phyloP scores from a whole-genome alignment of 1,140 invertebrate species.

The Ceratitis capitata region DNA sequence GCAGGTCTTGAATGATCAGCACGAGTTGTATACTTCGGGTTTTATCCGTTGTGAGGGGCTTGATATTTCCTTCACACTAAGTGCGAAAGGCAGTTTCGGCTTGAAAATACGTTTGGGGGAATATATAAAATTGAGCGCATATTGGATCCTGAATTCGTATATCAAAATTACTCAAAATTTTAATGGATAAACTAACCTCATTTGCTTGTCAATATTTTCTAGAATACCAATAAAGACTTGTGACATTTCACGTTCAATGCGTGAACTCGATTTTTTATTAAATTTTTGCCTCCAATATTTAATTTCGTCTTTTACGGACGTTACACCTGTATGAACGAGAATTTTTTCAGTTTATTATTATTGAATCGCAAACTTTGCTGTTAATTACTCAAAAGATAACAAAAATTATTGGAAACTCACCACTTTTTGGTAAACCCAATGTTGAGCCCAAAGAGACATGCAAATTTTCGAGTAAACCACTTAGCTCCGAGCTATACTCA shows the following conservation, averaged over 20 bases:
- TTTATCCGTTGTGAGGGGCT: no score
- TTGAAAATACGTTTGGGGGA: no score
- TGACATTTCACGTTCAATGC: conserved; percentile 62
- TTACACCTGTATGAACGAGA: conserved; percentile 49
- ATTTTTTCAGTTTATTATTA: background rate
- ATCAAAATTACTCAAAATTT: no score
- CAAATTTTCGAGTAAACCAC: conserved; percentile 59
- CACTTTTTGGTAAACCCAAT: conserved; percentile 61
- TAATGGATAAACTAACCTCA: no score
- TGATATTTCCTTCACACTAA: no score
- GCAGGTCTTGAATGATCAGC: no score
- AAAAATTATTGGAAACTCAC: conserved; percentile 45
- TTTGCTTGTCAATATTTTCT: conserved; percentile 62
- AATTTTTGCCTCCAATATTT: conserved; percentile 65
- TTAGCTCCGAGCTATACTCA: conserved; percentile 60
- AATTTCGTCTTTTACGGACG: conserved; percentile 63
- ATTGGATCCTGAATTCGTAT: no score
- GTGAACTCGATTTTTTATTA: conserved; percentile 59
- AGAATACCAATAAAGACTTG: conserved; percentile 61
- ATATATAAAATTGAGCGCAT: no score
- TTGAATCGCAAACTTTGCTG: no score
- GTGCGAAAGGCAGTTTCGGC: no score
- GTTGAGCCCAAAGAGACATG: conserved; percentile 61
- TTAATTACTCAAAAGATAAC: no score
- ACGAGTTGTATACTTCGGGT: no score